Conservation (phyloP, 2,113 vertebrate genomes). For the Sigmodon hispidus region DNA sequence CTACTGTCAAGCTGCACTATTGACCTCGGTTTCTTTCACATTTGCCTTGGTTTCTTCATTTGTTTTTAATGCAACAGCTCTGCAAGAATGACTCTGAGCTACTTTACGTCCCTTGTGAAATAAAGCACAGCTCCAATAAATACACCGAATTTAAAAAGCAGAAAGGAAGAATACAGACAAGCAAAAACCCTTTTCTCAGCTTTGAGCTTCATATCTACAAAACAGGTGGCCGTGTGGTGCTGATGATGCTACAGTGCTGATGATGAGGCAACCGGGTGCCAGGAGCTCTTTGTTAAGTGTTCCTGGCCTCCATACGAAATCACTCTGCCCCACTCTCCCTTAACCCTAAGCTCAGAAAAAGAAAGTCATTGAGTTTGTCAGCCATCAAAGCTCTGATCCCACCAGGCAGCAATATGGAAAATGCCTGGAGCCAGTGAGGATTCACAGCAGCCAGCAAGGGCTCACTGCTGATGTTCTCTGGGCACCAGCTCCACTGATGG, state of each 20-base stretch:
- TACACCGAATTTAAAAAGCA: neutral
- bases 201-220: neutral
- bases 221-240: neutral
- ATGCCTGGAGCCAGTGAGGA: neutral
- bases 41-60: neutral
- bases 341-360: neutral
- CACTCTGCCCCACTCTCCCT: neutral
- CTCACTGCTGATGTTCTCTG: slow-evolving; percentile 71
- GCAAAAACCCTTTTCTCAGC: neutral
- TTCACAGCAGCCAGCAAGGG: neutral
- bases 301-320: neutral
- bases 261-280: no score
- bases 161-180: neutral
- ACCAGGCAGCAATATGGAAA: slow-evolving; percentile 1
- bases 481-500: slow-evolving; percentile 69
- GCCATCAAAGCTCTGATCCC: neutral
- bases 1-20: accelerated
- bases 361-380: neutral
- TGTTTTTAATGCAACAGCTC: neutral
- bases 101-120: neutral
- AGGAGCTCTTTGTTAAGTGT: neutral
- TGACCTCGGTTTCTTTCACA: neutral
- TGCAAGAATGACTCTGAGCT: neutral
- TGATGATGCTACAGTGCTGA: accelerated
- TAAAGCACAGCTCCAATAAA: neutral